These are phyloP conservation scores for Diloba caeruleocephala DNA, from an alignment of 2,888 invertebrate species.

Conservation along the genomic window DNA sequence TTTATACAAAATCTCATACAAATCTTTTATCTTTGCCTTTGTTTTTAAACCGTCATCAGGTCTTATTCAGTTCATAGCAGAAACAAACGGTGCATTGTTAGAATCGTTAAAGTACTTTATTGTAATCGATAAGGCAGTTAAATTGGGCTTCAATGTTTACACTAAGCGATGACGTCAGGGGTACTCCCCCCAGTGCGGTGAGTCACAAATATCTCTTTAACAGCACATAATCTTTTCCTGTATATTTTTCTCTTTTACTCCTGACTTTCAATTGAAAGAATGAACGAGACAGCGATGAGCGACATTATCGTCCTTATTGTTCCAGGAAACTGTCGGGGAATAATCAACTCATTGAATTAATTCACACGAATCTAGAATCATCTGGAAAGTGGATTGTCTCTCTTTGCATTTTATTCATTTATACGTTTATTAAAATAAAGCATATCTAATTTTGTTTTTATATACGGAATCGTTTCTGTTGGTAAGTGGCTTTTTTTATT, in stretches of 20 bases:
- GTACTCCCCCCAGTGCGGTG: conserved; percentile 61
- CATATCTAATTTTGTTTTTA: conserved; percentile 29
- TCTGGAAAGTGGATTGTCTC: conserved; percentile 49
- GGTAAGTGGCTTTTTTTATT: conserved; percentile 12
- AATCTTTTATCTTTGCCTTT: conserved; percentile 21
- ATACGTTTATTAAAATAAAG: conserved; percentile 39
- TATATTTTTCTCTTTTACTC: conserved; percentile 23
- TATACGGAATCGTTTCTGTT: conserved; percentile 14
- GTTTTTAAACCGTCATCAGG: conserved; percentile 35
- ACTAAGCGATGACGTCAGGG: conserved; percentile 67
- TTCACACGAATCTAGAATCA: conserved; percentile 58
- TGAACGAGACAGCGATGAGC: conserved; percentile 30
- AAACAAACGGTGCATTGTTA: conserved; percentile 54
- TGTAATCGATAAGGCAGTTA: conserved; percentile 59
- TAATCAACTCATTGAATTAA: conserved; percentile 70
- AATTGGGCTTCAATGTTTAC: conserved; percentile 61
- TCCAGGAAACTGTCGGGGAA: conserved; percentile 59
- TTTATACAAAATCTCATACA: conserved; percentile 11
- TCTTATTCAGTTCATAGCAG: conserved; percentile 31
- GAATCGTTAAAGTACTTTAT: conserved; percentile 44
- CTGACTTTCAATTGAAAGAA: conserved; percentile 15
- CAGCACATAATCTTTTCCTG: conserved; percentile 45
- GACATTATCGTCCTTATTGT: conserved; percentile 51
- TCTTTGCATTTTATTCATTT: conserved; percentile 47
- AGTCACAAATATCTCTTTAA: conserved; percentile 66